A percentile compares a stretch with the other conserved stretches of the same genome.
phyloP scores from a whole-genome alignment of 2,113 vertebrate species.

The Philantomba maxwellii region DNA sequence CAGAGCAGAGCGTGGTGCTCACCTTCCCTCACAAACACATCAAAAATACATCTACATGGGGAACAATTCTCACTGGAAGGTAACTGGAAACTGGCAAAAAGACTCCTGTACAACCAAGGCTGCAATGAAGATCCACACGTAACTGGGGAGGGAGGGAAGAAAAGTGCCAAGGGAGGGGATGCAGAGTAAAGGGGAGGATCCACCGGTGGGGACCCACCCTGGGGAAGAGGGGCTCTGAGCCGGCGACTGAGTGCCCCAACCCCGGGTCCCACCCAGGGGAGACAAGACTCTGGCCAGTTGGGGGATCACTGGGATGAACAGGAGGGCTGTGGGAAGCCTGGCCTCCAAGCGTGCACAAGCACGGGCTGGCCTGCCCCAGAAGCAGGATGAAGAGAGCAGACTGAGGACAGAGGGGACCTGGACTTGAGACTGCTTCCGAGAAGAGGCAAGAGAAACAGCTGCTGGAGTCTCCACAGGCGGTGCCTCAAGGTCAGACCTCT shows the following conservation, averaged over 20 bases:
- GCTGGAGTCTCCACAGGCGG: neutral
- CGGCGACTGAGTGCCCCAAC: neutral
- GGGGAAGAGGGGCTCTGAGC: neutral
- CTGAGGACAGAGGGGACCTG: neutral
- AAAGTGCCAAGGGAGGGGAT: neutral
- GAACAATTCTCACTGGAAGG: neutral
- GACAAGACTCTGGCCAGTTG: neutral
- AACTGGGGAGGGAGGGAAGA: neutral
- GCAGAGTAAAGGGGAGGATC: neutral
- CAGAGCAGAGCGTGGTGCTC: neutral
- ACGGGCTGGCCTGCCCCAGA: accelerated
- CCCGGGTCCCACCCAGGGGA: neutral
- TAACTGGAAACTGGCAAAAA: neutral
- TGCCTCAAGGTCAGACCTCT: neutral
- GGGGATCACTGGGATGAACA: neutral
- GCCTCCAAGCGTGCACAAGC: neutral
- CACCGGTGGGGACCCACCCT: accelerated
- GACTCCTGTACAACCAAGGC: neutral
- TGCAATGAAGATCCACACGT: neutral
- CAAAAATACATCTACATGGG: neutral
- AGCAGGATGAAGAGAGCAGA: neutral
- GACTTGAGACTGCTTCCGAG: neutral
- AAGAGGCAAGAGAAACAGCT: neutral
- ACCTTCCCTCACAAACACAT: neutral
- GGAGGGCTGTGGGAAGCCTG: neutral